Base-by-base conservation (phyloP, 2,888 invertebrate genomes). In the Meliscaeva auricollis region DNA sequence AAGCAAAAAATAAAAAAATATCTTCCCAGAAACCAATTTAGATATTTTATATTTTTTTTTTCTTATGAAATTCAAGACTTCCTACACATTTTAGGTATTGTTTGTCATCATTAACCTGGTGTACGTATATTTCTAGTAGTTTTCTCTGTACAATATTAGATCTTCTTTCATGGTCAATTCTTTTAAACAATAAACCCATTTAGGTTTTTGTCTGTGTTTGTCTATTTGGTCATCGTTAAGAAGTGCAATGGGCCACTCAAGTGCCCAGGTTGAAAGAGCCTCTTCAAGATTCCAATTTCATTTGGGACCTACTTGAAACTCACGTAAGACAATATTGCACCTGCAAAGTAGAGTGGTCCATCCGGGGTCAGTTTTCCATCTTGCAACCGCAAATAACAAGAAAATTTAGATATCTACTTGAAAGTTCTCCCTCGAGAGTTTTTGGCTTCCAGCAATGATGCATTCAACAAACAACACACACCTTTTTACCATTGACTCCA, bases 301-400 rank as follows among this genome's bases (percentile, higher is more conserved):
- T 50, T 66, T 64, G n/a, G 44, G 30, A n/a, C 20, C 66, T 13
- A 70, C 72, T 80, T 38, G 70, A 72, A 62, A 68, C 46, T 60
- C 70, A 84, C 75, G 72, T 84, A 80, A 84, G 75, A 80, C 72
- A 46, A 66, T 80, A 66, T 75, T 84, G 72, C 80, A 84, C 84
- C 75, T 84, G 69, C 68, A 46, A 30, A 41, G 44, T 50, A 44
- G 15, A 48, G 26, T 44, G 30, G 8, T 62, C 58, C 84, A 76
- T 80, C 75, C 66, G 17, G 32, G 75, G 66, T 44, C 48, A 68
- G 48, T 66, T 68, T 64, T 64, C 15, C 11, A 60, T 64, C 17
- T 44, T 44, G 30, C 13, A 11, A 58, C 50, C 62, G 41, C 82
- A 73, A 77, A n/a, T n/a, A n/a, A 77, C 77, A 82, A 38, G 62